A percentile compares a stretch with the other conserved stretches of the same genome.
phyloP scores from a whole-genome alignment of 2,888 invertebrate genomes.

The Aphelenchoides bicaudatus region DNA sequence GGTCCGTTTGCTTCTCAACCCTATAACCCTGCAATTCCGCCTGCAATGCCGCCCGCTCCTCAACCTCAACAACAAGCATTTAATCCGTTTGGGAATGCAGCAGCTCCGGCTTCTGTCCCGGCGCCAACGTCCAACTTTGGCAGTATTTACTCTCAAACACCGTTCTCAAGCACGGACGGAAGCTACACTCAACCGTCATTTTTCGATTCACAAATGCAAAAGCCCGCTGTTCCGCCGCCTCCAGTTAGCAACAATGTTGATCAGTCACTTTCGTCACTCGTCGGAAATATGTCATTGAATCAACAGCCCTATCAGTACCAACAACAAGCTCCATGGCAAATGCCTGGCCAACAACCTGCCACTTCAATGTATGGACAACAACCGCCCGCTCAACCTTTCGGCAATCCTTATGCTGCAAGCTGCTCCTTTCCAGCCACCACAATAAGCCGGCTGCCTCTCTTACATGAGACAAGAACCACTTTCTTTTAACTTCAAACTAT shows the following conservation, averaged over 20 bases:
- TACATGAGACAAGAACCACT: slow-evolving; percentile 1
- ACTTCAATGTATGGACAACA: background rate
- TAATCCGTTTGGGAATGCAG: slow-evolving; percentile 19
- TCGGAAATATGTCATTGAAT: slow-evolving; percentile 38
- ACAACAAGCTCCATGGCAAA: slow-evolving; percentile 11
- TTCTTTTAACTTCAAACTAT: slow-evolving; percentile 5
- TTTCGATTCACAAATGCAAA: slow-evolving; percentile 32
- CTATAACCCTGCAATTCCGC: background rate
- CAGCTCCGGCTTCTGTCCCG: background rate
- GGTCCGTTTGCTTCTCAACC: slow-evolving; percentile 7
- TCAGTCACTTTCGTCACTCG: slow-evolving; percentile 35
- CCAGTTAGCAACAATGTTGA: slow-evolving; percentile 33
- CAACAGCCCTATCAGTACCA: background rate
- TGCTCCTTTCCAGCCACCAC: slow-evolving; percentile 10
- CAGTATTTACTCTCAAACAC: slow-evolving; percentile 48
- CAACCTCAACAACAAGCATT: slow-evolving; percentile 21
- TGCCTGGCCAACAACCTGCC: slow-evolving; percentile 1
- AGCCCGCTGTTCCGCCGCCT: slow-evolving; percentile 14
- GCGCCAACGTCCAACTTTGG: background rate
- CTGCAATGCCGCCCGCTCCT: background rate
- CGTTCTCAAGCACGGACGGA: slow-evolving; percentile 40
- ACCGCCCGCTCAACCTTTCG: background rate
- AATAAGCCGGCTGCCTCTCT: background rate
- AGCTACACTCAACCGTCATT: slow-evolving; percentile 41
- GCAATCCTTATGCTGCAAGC: slow-evolving; percentile 17